Evolutionary conservation across 2,888 invertebrate species (phyloP).

Genomic region (Electrophaes corylata): DNA sequence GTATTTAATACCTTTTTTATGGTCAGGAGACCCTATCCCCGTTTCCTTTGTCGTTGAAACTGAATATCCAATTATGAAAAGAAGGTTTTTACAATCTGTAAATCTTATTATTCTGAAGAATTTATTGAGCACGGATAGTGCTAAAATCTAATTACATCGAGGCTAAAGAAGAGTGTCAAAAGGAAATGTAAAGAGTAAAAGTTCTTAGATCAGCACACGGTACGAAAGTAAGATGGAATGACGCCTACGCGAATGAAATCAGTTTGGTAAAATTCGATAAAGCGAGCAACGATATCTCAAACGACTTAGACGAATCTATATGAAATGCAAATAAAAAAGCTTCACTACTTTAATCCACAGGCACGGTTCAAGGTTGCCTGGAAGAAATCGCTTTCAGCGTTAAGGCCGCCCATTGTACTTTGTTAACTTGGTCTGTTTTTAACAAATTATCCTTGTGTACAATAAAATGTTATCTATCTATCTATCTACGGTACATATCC

Average conservation of each 20-base stretch:
- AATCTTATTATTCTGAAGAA: not conserved
- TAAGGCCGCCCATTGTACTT: too few species aligned
- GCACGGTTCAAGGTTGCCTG: too few species aligned
- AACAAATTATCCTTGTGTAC: too few species aligned
- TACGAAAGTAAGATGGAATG: not conserved
- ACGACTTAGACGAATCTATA: not conserved
- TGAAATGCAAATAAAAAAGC: too few species aligned
- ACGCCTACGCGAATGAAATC: not conserved
- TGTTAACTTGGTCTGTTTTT: too few species aligned
- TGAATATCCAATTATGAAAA: not conserved
- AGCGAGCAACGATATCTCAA: not conserved
- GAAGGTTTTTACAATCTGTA: conserved; percentile 1
- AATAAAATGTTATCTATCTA: too few species aligned
- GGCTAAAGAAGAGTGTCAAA: not conserved
- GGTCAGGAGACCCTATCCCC: not conserved
- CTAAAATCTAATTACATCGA: not conserved
- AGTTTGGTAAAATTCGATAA: not conserved
- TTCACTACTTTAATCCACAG: too few species aligned
- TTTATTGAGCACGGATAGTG: not conserved
- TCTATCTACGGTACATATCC: too few species aligned
- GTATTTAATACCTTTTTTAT: not conserved
- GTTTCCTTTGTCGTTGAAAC: not conserved
- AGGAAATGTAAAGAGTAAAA: not conserved
- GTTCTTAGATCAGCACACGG: too few species aligned
- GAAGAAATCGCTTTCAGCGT: too few species aligned